Evolutionary conservation across 2,113 vertebrate species (phyloP), one percentile per base, ranked within the genome.

Genomic region (Cynoglossus semilaevis): DNA sequence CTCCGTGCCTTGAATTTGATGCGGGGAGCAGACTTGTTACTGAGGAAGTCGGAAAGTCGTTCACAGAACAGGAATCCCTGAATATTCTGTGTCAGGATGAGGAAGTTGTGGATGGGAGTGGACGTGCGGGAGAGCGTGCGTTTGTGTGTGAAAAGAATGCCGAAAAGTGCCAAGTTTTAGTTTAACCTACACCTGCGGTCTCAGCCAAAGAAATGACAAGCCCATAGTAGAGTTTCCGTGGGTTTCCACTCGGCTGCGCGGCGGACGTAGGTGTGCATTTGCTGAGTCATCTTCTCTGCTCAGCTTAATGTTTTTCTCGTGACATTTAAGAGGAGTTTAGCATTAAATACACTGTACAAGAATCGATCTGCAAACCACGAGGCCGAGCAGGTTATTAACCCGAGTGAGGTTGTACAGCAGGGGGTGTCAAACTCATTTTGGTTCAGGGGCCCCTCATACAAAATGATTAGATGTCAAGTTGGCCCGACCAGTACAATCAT

Each of bases 241-340:
- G 38, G 49, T 55, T 66, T 70, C 22, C 69, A 53, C 56, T 44
- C n/a, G 46, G 55, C 58, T 62, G 44, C 55, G 35, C 17, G 42
- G 5, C 58, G 29, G 46, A 66, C 0, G 16, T 55, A 64, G 64
- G 46, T 63, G 77, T 56, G 49, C 14, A 51, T 55, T 46, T 63
- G 72, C 59, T 68, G 77, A 38, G 70, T 83, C 64, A 74, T 61
- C 45, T 41, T 47, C 15, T 53, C 48, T 52, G 49, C 40, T 43
- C 53, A 46, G 66, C 56, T 52, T 9, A 49, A 47, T 58, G 45
- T 66, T 11, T 17, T n/a, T 1, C 0, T 1, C 0, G 18, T 67
- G 62, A 44, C 56, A 73, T 73, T 4, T 68, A 41, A 63, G 17
- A 72, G 52, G 14, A 51, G 16, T 15, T 18, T 44, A 35, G 36